A percentile compares a stretch with the other conserved stretches of the same genome.
phyloP scores from a whole-genome alignment of 2,113 vertebrate species.

The Hippocampus comes region DNA sequence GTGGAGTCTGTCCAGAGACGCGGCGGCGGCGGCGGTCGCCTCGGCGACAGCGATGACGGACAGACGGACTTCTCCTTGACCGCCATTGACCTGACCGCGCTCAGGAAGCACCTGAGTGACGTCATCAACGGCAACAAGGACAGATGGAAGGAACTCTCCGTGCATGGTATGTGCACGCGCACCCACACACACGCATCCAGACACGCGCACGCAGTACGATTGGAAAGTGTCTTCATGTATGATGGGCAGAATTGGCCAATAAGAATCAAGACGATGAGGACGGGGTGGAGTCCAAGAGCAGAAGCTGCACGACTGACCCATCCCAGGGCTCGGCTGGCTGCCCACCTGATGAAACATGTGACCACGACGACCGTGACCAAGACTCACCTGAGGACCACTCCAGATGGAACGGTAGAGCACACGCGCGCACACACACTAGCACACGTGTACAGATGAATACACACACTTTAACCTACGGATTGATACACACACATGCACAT shows the following conservation, averaged over 20 bases:
- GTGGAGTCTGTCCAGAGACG: slow-evolving; percentile 79
- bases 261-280: slow-evolving; percentile 49
- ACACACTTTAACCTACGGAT: neutral
- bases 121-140: slow-evolving; percentile 92
- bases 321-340: slow-evolving; percentile 17
- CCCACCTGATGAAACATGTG: slow-evolving; percentile 2
- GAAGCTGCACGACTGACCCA: slow-evolving; percentile 14
- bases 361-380: neutral
- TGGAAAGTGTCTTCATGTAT: slow-evolving; percentile 7
- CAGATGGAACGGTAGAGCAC: slow-evolving; percentile 57
- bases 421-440: rapidly evolving
- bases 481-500: too few species aligned
- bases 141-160: slow-evolving; percentile 90
- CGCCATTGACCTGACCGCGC: slow-evolving; percentile 80
- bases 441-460: too few species aligned
- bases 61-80: slow-evolving; percentile 82
- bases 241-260: slow-evolving; percentile 54
- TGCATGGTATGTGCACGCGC: slow-evolving; percentile 73
- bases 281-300: slow-evolving; percentile 8
- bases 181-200: slow-evolving; percentile 1
- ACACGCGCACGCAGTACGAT: neutral
- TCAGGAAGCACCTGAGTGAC: slow-evolving; percentile 81
- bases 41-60: slow-evolving; percentile 58
- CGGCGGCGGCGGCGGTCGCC: slow-evolving; percentile 67
- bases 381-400: slow-evolving; percentile 33